Evolutionary conservation across 37 sponge, comb jelly and placozoan genomes (phyloP), one percentile per base, ranked within the genome.

Genomic region (Chondrosia reniformis): DNA sequence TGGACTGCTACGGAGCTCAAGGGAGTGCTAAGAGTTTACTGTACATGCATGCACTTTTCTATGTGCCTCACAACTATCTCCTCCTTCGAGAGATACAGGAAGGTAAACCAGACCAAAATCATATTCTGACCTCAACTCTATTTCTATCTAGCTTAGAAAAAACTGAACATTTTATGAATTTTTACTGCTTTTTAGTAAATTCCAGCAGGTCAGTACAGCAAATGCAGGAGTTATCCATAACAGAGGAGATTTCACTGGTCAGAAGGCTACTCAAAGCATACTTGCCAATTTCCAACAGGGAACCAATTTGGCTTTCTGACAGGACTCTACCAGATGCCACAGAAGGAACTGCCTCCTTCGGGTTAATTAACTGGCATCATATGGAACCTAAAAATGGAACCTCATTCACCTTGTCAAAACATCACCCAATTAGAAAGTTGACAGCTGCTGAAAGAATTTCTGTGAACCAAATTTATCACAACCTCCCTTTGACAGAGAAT

Each of bases 291-390:
- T 4, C 9, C 17, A 69, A 25, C 22, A 40, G 9, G n/a, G n/a
- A 69, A 15, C 72, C 72, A 21, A 15, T 69, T 3, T 69, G 72
- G 72, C 43, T 69, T 3, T 15, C 72, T 38, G 72, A 69, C 22
- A 41, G 15, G 40, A 15, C 13, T 40, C 43, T 69, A 15, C 43
- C 15, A n/a, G 44, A 19, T 2, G 25, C 72, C 8, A 39, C 72
- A 41, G 1, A 69, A 39, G 72, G 42, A 39, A 31, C 19, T 10
- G 4, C 8, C 5, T 1, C 42, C 19, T 17, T 19, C 24, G 41
- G 42, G 9, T 41, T 69, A n/a, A 69, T 34, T 12, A 19, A 12
- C 43, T 69, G 72, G 72, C 22, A 19, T 13, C 17, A 30, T 13
- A 7, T 59, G 30, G 28, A 13, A 13, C 61, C 6, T 30, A 13